Base-by-base conservation (phyloP, 2,113 vertebrate species). In the Oxyruncus cristatus region DNA sequence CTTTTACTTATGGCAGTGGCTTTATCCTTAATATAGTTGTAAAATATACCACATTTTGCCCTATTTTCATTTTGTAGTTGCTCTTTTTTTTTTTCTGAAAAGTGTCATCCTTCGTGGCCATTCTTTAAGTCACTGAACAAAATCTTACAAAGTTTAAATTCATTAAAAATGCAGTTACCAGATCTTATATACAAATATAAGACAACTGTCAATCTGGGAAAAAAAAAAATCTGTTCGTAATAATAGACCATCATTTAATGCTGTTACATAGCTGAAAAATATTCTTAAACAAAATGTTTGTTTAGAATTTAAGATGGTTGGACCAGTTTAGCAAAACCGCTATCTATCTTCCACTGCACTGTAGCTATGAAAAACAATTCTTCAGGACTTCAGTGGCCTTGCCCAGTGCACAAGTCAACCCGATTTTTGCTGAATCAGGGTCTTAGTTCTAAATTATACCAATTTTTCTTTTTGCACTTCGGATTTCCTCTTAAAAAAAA, bases 371-470 rank as follows among this genome's bases (percentile, higher is more conserved):
- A 81, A 95, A 95, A 55, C 67, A 87, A 62, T 66, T 72, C 42
- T 80, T 94, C 66, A 59, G 68, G 68, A 91, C 37, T 81, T 67
- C 27, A 67, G 28, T 0, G 8, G 88, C 97, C 92, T 95, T 95
- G 76, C 47, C 46, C 44, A 77, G 55, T 33, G 16, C 24, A 85
- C 2, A 2, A 94, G 58, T 52, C 92, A 88, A 85, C 20, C 6
- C 58, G 58, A 66, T 82, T 92, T 95, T 93, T 94, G 91, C 94
- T 95, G 92, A 96, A 88, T 96, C 87, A 96, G 74, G 66, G 27
- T 78, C 50, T 92, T 89, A 39, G 24, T n/a, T 85, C 58, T 94
- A 93, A 97, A 95, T 85, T n/a, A 95, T 61, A 92, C 32, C 63
- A 72, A 85, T 95, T 95, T 96, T 96, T 93, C 95, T 94, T 95